A percentile compares a stretch with the other conserved stretches of the same genome.
Conservation (phyloP, 2,113 vertebrate genomes). For the Eptesicus fuscus region DNA sequence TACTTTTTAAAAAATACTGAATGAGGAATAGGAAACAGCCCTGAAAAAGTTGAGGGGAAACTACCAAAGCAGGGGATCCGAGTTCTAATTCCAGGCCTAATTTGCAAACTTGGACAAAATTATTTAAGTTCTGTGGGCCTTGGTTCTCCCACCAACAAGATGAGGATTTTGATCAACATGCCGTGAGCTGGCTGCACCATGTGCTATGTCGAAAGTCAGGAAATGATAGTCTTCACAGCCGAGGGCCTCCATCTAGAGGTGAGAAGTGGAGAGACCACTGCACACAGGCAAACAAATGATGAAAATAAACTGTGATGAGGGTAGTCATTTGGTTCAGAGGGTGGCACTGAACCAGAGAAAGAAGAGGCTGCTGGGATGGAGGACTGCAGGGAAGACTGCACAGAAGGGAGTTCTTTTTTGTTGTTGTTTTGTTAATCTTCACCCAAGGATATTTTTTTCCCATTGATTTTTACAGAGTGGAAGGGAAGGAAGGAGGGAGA, state of each 20-base stretch:
- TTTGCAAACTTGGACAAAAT: not conserved
- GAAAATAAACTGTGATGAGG: not conserved
- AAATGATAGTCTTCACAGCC: not conserved
- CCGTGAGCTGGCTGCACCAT: accelerated
- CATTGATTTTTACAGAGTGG: no score
- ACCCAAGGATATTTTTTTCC: no score
- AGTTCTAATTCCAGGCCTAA: not conserved
- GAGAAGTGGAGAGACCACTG: not conserved
- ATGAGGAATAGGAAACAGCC: no score
- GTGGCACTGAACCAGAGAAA: not conserved
- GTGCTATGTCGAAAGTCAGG: not conserved
- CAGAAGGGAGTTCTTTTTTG: not conserved
- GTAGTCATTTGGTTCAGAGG: accelerated
- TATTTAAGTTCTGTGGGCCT: not conserved
- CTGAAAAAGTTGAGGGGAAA: not conserved
- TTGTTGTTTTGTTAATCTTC: no score
- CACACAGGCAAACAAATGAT: not conserved
- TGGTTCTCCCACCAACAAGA: not conserved
- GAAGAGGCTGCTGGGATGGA: not conserved
- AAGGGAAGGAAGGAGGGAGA: no score
- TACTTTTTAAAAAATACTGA: no score
- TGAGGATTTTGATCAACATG: not conserved
- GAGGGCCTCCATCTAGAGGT: not conserved
- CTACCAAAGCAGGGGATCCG: not conserved
- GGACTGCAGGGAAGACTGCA: not conserved